Percentiles rank a stretch among this genome's conserved stretches.
These are phyloP conservation scores for Pomacea canaliculata DNA, from an alignment of 2,888 invertebrate species.

Conservation along the genomic window DNA sequence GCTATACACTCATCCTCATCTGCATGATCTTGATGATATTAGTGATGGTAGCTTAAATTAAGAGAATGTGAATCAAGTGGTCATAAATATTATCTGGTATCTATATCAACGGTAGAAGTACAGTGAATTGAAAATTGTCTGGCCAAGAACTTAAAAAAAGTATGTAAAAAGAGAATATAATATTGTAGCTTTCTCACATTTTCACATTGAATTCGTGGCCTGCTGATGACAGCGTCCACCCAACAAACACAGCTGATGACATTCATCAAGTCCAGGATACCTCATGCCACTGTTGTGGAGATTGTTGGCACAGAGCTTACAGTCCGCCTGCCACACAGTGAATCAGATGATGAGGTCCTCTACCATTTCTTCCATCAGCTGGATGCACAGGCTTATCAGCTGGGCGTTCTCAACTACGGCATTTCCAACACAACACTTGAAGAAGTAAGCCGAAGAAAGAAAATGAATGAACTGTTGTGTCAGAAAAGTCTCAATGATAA, in stretches of 20 bases:
- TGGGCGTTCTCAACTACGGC: conserved; percentile 72
- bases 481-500: too few species aligned
- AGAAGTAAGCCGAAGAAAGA: conserved; percentile 67
- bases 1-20: too few species aligned
- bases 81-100: too few species aligned
- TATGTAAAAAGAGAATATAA: too few species aligned
- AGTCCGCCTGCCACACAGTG: conserved; percentile 63
- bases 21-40: too few species aligned
- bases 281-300: conserved; percentile 69
- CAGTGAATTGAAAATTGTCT: too few species aligned
- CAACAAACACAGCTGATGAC: conserved; percentile 24
- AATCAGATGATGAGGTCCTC: conserved; percentile 42
- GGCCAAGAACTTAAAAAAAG: too few species aligned
- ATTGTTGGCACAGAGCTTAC: conserved; percentile 72
- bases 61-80: too few species aligned
- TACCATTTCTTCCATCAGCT: conserved; percentile 66
- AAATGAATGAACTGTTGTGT: too few species aligned
- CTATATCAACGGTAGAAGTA: too few species aligned
- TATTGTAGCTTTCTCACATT: too few species aligned
- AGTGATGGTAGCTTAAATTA: too few species aligned
- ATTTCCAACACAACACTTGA: conserved; percentile 74
- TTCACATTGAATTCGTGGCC: neutral
- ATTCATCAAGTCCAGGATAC: conserved; percentile 67
- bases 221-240: conserved; percentile 1
- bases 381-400: conserved; percentile 64